Evolutionary conservation across 1,140 invertebrate genomes (phyloP), one percentile per base, ranked within the genome.

Genomic region (Procambarus virginalis): DNA sequence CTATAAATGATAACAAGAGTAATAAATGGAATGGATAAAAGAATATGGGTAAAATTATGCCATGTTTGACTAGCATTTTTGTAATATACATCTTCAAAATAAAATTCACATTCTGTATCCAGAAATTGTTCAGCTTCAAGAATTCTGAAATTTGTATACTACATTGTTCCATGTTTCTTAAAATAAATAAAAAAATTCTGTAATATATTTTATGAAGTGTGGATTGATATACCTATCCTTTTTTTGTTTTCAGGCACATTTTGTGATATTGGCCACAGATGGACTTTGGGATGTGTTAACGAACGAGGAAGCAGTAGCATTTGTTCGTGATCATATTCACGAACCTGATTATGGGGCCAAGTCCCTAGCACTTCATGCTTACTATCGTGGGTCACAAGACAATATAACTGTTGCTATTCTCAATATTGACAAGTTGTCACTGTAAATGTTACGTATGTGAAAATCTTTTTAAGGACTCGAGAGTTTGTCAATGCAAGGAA

Each of bases 331-430:
- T 92, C 95, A 96, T 91, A 95, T 98, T 34, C 95, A 97, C 92
- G 97, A 98, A 94, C 95, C 97, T 45, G 96, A 97, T 93, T 97
- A 95, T 94, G 98, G 98, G 84, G 98, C 98, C 64, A 98, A 98
- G 94, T 97, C 97, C 93, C 95, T 99, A 89, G 96, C 97, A 14
- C 94, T 97, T 90, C 97, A 98, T 94, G 97, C 98, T n/a, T 98
- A 97, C 93, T 96, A 97, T 93, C 95, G 97, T 92, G 98, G 98
- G 48, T 99, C 98, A 4, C 95, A 97, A 84, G 98, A 99, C 94
- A 99, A 99, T 94, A 99, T 99, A 82, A 98, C 98, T 51, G 97
- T 99, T 20, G 95, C 99, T 93, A 95, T 99, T 75, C 97, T 99
- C 77, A 97, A 98, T 94, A 97, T 99, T 93, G 95, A 95, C 87